Percentiles rank a stretch among this genome's conserved stretches.
phyloP scores from a whole-genome alignment of 2,888 invertebrate genomes.

The Hypselothyrea guttata region DNA sequence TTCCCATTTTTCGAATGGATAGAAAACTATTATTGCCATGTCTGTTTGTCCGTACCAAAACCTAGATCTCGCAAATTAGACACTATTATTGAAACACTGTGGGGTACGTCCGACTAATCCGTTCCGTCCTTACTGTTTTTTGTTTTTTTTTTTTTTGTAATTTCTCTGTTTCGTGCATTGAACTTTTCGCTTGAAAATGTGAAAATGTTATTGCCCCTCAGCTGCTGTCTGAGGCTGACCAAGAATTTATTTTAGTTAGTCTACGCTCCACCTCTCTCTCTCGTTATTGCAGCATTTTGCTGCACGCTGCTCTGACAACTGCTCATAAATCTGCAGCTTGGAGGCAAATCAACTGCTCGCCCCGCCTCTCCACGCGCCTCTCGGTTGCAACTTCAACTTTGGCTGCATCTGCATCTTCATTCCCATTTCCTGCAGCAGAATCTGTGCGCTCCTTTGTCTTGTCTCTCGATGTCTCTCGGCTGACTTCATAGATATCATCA shows the following conservation, averaged over 20 bases:
- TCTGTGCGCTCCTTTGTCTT: conserved; percentile 55
- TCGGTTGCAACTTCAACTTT: conserved; percentile 1
- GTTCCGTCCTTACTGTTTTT: no score
- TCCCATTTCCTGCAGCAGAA: conserved; percentile 1
- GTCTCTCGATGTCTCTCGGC: conserved; percentile 6
- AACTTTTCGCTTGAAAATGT: conserved; percentile 35
- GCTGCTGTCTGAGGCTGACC: conserved; percentile 28
- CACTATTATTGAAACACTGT: no score
- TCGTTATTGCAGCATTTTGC: no score
- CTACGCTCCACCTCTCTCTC: neutral
- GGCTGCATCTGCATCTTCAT: conserved; percentile 1
- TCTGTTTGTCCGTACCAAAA: no score
- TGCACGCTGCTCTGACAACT: conserved; percentile 54
- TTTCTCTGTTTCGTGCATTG: conserved; percentile 35
- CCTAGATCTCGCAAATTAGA: no score
- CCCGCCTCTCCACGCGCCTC: conserved; percentile 9
- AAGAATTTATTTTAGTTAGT: conserved; percentile 14
- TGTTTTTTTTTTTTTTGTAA: no score
- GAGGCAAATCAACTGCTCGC: conserved; percentile 19
- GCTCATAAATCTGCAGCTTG: conserved; percentile 67
- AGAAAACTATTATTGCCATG: no score
- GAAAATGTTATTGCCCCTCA: conserved; percentile 42
- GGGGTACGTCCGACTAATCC: no score
- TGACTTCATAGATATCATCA: conserved; percentile 65
- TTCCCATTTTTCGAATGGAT: no score